These are phyloP conservation scores for Eleginops maclovinus DNA, from an alignment of 2,113 vertebrate genomes.

Conservation along the genomic window DNA sequence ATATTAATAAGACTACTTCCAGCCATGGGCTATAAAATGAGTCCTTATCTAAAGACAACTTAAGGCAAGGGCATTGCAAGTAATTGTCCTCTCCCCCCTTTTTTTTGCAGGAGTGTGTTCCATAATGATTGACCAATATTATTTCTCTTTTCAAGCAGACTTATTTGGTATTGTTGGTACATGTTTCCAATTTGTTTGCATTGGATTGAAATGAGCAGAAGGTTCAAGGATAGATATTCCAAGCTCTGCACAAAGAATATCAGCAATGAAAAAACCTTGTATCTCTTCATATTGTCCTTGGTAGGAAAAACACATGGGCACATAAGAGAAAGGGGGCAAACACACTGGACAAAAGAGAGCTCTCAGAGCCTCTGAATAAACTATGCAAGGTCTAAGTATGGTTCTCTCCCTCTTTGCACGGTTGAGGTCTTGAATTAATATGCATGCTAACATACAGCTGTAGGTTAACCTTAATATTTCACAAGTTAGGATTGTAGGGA, in stretches of 20 bases:
- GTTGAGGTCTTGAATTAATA: conserved; percentile 15
- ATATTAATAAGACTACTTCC: conserved; percentile 57
- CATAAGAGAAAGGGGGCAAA: not conserved
- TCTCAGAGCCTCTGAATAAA: conserved; percentile 8
- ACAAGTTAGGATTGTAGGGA: conserved; percentile 24
- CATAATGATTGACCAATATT: not conserved
- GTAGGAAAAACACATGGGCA: conserved; percentile 50
- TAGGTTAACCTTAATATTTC: conserved; percentile 47
- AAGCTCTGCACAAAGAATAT: conserved; percentile 27
- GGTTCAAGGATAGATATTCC: not conserved
- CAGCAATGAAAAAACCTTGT: not conserved
- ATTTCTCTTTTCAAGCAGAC: not conserved
- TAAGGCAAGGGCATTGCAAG: conserved; percentile 56
- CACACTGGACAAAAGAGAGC: conserved; percentile 9
- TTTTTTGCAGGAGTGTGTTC: not conserved
- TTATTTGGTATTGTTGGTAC: conserved; percentile 1
- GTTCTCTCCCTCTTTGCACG: not conserved
- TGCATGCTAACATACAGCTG: conserved; percentile 16
- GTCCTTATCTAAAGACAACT: conserved; percentile 43
- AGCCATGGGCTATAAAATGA: conserved; percentile 39
- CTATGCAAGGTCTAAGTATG: conserved; percentile 11
- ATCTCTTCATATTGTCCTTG: conserved; percentile 45
- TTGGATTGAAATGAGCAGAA: not conserved
- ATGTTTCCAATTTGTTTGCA: conserved; percentile 17
- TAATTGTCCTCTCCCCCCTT: conserved; percentile 16